Conservation (phyloP, 2,797 vertebrate genomes). For the Hemitrygon akajei region DNA sequence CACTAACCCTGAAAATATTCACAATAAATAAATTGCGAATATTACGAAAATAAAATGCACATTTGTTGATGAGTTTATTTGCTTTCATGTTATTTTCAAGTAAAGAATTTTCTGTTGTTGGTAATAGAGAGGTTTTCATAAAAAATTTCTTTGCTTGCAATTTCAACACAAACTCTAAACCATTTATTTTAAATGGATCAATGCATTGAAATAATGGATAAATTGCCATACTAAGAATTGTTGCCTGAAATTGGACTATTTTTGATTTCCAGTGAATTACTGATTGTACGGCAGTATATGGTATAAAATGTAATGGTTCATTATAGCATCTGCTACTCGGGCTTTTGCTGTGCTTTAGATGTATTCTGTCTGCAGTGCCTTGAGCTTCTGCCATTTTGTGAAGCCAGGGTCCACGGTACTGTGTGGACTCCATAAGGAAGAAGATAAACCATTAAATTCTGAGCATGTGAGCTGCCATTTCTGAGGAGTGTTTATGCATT, state of each 20-base stretch:
- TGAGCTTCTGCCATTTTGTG: not conserved
- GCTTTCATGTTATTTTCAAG: not conserved
- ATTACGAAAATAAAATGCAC: not conserved
- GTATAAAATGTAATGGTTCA: not conserved
- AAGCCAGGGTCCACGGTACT: not conserved
- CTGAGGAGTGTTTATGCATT: not conserved
- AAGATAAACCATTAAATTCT: not conserved
- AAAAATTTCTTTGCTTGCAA: not conserved
- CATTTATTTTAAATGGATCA: slow-evolving; percentile 7
- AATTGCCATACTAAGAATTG: no score
- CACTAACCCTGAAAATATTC: not conserved
- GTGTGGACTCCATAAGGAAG: not conserved
- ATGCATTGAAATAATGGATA: not conserved
- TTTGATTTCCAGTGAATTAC: not conserved
- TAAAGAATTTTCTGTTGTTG: not conserved
- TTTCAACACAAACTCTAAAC: not conserved
- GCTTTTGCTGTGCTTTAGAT: not conserved
- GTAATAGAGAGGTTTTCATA: not conserved
- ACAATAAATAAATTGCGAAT: not conserved
- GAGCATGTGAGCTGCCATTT: not conserved
- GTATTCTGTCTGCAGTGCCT: not conserved
- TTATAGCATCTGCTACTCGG: not conserved
- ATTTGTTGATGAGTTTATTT: not conserved
- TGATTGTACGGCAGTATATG: not conserved
- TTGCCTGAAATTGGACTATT: not conserved